phyloP scores from a whole-genome alignment of 2,113 vertebrate species.

The Capra hircus region DNA sequence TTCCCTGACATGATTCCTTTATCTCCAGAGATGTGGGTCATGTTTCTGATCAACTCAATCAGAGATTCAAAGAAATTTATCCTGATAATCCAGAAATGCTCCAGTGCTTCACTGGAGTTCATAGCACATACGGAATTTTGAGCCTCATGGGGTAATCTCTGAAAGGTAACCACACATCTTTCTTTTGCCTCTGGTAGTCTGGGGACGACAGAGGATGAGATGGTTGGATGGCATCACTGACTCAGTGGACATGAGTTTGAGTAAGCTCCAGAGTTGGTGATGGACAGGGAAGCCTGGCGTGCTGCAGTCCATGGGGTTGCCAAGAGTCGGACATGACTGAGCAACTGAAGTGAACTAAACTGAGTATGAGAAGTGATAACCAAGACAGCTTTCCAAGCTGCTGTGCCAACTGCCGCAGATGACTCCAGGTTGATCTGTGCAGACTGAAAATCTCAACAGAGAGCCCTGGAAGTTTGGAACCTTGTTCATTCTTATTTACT shows the following conservation, averaged over 20 bases:
- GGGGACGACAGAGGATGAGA: neutral
- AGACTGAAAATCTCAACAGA: conserved; percentile 54
- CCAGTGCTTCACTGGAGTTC: neutral
- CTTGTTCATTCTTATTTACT: conserved; percentile 25
- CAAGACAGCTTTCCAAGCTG: neutral
- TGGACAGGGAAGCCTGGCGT: neutral
- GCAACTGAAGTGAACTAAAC: neutral
- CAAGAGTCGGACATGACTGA: neutral
- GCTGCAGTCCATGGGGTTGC: neutral
- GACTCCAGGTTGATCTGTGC: neutral
- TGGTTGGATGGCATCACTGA: neutral
- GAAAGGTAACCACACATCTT: neutral
- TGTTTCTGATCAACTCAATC: neutral
- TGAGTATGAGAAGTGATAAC: neutral
- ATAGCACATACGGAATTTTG: neutral
- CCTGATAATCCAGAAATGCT: neutral
- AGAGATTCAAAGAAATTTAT: conserved; percentile 19
- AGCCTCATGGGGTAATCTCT: neutral
- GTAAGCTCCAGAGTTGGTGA: neutral
- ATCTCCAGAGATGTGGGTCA: neutral
- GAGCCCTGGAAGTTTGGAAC: conserved; percentile 33
- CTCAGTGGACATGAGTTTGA: neutral
- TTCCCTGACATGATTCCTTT: neutral
- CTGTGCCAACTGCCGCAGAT: neutral
- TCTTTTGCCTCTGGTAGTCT: neutral